Base-by-base conservation (phyloP, 2,797 vertebrate species). In the Tadarida brasiliensis region DNA sequence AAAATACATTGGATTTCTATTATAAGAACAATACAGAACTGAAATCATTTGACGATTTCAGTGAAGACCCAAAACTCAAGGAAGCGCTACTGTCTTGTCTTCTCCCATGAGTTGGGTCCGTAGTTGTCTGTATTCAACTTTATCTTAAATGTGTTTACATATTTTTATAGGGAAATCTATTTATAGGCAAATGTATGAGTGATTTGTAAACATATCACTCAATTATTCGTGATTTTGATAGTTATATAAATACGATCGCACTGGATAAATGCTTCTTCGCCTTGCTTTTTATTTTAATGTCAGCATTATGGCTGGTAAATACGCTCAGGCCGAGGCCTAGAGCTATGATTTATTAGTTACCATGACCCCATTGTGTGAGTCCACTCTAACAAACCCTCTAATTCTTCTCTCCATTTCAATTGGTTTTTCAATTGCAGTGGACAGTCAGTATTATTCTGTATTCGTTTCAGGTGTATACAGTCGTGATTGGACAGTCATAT, bases 51-150 rank as follows among this genome's bases (percentile, higher is more conserved):
- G 70, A 22, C 30, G 12, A 5, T 5, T 12, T 83, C 57, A 4
- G 5, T 1, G 8, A 17, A n/a, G 5, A 20, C 26, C 76, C 26
- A n/a, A 33, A 73, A 2, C 26, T 11, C 7, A 7, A 39, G 17
- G 20, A 26, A 14, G 10, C 2, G 0, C 39, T 16, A 35, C 54
- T 15, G 68, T 17, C 12, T 12, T 59, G 0, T 22, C 12, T 24
- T 7, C 22, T 44, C n/a, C 3, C 11, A 0, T 24, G 0, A 1
- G 11, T 76, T 0, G 1, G 6, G 65, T 11, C 11, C 11, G 0
- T 11, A 26, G 12, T 39, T 26, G 49, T 44, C 15, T 24, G 0
- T 26, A 2, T 15, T 51, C 35, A 39, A 1, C 20, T 16, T 49
- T n/a, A 26, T 22, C 56, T 63, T 28, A 30, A 4, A 78, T 24